These are phyloP conservation scores for Sphinx pinastri DNA, from an alignment of 2,888 invertebrate genomes.

Conservation along the genomic window DNA sequence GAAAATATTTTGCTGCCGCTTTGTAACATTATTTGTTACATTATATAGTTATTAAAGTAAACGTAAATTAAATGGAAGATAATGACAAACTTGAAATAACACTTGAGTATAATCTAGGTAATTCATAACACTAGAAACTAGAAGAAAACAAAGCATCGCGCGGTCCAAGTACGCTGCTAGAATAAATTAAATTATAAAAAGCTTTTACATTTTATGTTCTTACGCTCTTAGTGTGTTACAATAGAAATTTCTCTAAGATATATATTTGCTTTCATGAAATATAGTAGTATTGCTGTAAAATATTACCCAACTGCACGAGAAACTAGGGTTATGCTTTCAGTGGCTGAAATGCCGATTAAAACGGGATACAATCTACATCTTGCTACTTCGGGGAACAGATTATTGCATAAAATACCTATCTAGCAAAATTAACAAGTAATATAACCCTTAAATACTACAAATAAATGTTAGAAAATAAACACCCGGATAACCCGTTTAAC, in stretches of 20 bases:
- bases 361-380: too few relatives aligned
- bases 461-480: neutral
- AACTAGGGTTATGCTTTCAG: too few relatives aligned
- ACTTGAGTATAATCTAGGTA: neutral
- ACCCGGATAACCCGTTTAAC: neutral
- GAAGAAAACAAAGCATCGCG: neutral
- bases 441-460: neutral
- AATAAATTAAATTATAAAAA: conserved; percentile 18
- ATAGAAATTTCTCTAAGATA: neutral
- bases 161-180: conserved; percentile 1
- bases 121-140: neutral
- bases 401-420: too few relatives aligned
- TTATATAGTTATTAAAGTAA: neutral
- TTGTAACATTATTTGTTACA: too few relatives aligned
- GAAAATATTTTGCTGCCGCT: too few relatives aligned
- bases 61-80: neutral
- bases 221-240: neutral
- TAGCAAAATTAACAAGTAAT: neutral
- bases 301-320: too few relatives aligned
- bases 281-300: too few relatives aligned
- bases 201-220: conserved; percentile 1
- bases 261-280: neutral
- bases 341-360: too few relatives aligned
- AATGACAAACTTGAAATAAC: neutral
- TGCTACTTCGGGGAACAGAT: too few relatives aligned